phyloP scores from a whole-genome alignment of 1,140 invertebrate genomes.

The Drosophila arizonae region DNA sequence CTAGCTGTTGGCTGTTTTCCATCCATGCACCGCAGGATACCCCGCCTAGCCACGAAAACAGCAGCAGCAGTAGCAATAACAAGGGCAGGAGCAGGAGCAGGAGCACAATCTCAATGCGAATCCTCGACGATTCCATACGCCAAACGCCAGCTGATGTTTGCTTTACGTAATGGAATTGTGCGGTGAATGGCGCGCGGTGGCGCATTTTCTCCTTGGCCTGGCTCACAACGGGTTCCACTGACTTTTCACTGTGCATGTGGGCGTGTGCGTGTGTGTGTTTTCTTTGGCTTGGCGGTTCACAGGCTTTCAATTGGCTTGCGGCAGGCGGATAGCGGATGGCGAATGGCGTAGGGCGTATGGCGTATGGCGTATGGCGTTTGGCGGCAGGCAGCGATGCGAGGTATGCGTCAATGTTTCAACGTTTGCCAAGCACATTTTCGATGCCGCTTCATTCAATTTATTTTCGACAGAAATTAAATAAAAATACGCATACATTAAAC shows the following conservation, averaged over 20 bases:
- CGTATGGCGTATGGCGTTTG: not conserved
- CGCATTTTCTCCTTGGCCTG: constrained; percentile 56
- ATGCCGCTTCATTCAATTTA: constrained; percentile 60
- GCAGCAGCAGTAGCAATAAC: constrained; percentile 3
- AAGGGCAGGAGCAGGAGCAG: not conserved
- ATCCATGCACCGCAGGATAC: not conserved
- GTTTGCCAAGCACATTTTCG: constrained; percentile 52
- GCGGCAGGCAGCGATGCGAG: not conserved
- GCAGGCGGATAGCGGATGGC: not conserved
- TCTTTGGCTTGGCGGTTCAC: constrained; percentile 41
- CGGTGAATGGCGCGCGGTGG: constrained; percentile 67
- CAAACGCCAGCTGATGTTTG: constrained; percentile 75
- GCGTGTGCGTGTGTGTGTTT: constrained; percentile 30
- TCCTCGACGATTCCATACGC: constrained; percentile 51
- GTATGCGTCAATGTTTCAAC: constrained; percentile 50
- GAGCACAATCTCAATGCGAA: constrained; percentile 62
- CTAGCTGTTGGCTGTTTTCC: constrained; percentile 1
- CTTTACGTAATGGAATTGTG: constrained; percentile 80
- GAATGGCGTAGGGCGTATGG: no score
- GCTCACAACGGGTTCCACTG: constrained; percentile 34
- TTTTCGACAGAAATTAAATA: constrained; percentile 74
- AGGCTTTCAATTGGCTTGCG: constrained; percentile 61
- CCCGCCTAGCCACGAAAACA: not conserved
- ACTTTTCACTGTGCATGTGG: constrained; percentile 37
- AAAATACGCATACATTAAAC: constrained; percentile 68